These are phyloP conservation scores for Frieseomelitta varia DNA, from an alignment of 1,140 invertebrate genomes.

Conservation along the genomic window DNA sequence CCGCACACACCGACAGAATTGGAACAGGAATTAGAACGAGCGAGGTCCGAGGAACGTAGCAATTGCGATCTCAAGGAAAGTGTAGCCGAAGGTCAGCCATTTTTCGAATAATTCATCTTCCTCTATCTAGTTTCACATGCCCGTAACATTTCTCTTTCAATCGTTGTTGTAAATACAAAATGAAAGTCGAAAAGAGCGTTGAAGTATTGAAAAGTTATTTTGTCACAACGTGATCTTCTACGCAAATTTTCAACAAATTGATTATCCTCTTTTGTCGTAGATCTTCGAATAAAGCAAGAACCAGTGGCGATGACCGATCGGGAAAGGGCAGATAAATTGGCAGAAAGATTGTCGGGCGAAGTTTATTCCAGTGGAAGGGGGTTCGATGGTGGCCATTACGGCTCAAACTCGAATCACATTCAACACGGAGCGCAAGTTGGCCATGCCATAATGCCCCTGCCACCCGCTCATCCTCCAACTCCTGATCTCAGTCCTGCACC, in stretches of 20 bases:
- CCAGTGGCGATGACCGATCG: conserved; percentile 80
- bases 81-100: conserved; percentile 78
- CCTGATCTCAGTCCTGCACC: conserved; percentile 81
- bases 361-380: conserved; percentile 72
- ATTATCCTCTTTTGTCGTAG: conserved; percentile 68
- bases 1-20: conserved; percentile 79
- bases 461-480: conserved; percentile 75
- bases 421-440: conserved; percentile 69
- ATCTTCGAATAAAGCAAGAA: conserved; percentile 86
- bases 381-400: conserved; percentile 75
- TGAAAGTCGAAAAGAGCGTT: neutral
- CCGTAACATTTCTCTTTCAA: neutral
- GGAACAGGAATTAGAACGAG: conserved; percentile 77
- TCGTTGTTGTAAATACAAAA: neutral
- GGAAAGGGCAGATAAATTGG: conserved; percentile 79
- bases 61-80: conserved; percentile 78
- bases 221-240: neutral
- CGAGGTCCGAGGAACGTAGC: conserved; percentile 75
- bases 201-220: neutral
- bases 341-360: conserved; percentile 80
- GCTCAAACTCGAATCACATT: conserved; percentile 75
- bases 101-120: neutral
- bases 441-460: conserved; percentile 70
- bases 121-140: no score
- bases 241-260: neutral